phyloP scores from a whole-genome alignment of 2,797 vertebrate genomes.

The Phoxinus dragarum region DNA sequence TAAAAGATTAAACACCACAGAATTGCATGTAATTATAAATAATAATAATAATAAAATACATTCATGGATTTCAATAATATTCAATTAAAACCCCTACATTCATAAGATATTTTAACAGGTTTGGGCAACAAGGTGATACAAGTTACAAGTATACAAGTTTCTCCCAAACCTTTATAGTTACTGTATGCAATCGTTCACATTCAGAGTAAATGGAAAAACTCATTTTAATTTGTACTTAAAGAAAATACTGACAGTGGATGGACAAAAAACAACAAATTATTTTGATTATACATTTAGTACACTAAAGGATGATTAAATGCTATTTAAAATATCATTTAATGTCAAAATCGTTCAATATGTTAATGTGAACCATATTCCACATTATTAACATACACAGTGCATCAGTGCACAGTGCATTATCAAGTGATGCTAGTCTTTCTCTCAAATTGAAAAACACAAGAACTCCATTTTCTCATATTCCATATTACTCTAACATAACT shows the following conservation, averaged over 20 bases:
- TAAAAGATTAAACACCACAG: neutral
- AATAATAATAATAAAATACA: neutral
- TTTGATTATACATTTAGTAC: neutral
- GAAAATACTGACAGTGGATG: neutral
- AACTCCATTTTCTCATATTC: neutral
- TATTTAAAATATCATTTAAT: neutral
- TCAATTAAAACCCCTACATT: neutral
- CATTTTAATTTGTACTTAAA: neutral
- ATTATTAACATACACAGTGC: neutral
- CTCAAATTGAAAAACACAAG: neutral
- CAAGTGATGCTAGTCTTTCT: neutral
- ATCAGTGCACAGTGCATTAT: neutral
- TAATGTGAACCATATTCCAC: neutral
- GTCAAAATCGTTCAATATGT: neutral
- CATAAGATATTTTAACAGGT: neutral
- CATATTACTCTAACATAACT: neutral
- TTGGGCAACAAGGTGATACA: neutral
- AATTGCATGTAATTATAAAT: neutral
- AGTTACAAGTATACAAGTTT: neutral
- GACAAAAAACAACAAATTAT: neutral
- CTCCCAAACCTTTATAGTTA: neutral
- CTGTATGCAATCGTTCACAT: neutral
- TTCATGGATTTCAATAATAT: neutral
- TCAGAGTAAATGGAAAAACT: neutral
- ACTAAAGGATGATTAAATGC: neutral